Evolutionary conservation across 2,113 vertebrate species (phyloP), one percentile per base, ranked within the genome.

Genomic region (Corythoichthys intestinalis): DNA sequence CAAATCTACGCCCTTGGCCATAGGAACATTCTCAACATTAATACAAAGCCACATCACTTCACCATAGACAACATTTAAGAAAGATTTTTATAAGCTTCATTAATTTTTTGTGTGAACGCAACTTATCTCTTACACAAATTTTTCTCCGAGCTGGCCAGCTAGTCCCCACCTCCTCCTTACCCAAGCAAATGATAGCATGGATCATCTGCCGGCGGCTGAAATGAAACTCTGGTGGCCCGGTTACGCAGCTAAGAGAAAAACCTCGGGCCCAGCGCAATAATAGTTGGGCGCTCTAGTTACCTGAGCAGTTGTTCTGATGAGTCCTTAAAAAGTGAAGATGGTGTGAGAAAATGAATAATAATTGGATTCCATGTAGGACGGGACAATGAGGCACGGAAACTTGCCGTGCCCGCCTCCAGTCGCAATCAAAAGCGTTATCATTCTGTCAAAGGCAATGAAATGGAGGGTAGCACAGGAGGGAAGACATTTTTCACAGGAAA

Each of bases 121-220:
- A 28, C 20, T 28, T 28, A 28, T 28, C 20, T 28, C 20, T 0
- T 97, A 96, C 66, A 94, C 93, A 2, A 89, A 28, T 28, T 28
- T 28, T 28, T 28, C 20, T 28, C 91, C 68, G 72, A 79, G 57
- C 84, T 88, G 0, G 80, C 83, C 10, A 92, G 84, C 73, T 91
- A 86, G 77, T 93, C 93, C 2, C 92, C 94, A 0, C 94, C 94
- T 1, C 94, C 95, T 77, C 94, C 96, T 0, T 96, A 96, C 57
- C 93, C 95, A 73, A 87, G 89, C 72, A 97, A 96, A 84, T 94
- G 82, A 88, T 48, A 63, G 53, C 52, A 6, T 10, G 39, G 17
- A 66, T 49, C 34, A n/a, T 35, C 67, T 5, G 11, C 3, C 0
- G 20, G 61, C 11, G 8, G 49, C 61, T 46, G 39, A 46, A 13